Evolutionary conservation across 2,797 vertebrate species (phyloP).

Genomic region (Knipowitschia caucasica): DNA sequence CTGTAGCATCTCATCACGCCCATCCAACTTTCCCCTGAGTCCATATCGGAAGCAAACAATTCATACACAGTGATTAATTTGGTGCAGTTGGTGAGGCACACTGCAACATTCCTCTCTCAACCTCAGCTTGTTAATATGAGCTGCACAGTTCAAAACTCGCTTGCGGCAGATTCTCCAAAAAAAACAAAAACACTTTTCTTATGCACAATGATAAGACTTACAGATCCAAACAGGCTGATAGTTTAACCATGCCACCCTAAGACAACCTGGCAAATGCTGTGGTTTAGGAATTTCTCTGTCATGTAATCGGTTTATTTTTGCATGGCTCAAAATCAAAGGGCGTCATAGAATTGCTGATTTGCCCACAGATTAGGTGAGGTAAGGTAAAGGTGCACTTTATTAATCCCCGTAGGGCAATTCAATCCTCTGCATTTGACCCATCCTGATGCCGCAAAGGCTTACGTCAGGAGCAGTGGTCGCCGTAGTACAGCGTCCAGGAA

Average conservation of each 20-base stretch:
- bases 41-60: slow-evolving; percentile 59
- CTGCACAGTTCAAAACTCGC: slow-evolving; percentile 48
- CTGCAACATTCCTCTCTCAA: slow-evolving; percentile 36
- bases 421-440: too few relatives aligned
- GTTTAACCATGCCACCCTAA: slow-evolving; percentile 62
- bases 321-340: too few relatives aligned
- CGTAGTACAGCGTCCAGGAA: too few relatives aligned
- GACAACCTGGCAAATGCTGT: slow-evolving; percentile 59
- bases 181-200: slow-evolving; percentile 58
- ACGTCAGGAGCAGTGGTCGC: too few relatives aligned
- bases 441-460: too few relatives aligned
- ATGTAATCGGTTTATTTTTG: too few relatives aligned
- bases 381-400: too few relatives aligned
- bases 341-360: too few relatives aligned
- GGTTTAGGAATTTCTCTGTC: slow-evolving; percentile 63
- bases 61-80: slow-evolving; percentile 64
- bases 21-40: slow-evolving; percentile 43
- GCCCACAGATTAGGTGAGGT: too few relatives aligned
- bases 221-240: slow-evolving; percentile 59
- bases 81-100: slow-evolving; percentile 34
- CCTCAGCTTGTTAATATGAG: slow-evolving; percentile 53
- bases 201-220: slow-evolving; percentile 52
- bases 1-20: slow-evolving; percentile 45
- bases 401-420: too few relatives aligned
- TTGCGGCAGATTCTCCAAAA: slow-evolving; percentile 56